Evolutionary conservation across 2,797 vertebrate genomes (phyloP), one percentile per base, ranked within the genome.

Genomic region (Euthynnus affinis): DNA sequence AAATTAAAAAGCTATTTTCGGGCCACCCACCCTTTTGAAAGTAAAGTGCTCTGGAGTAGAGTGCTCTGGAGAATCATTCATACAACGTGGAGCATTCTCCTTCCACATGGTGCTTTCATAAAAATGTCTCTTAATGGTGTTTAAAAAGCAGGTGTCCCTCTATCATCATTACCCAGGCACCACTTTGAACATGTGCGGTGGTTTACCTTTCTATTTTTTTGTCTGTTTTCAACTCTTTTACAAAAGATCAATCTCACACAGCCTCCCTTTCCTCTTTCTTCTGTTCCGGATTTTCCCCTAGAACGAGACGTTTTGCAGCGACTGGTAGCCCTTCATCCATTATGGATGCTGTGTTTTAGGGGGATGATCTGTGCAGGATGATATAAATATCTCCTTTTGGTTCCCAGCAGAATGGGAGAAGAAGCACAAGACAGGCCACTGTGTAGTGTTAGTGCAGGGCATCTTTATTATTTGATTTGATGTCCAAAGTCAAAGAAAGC

Each of bases 311-410:
- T 76, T 87, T 82, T 78, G 71, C 80, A 78, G 87, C 6, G 83
- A 83, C 87, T 86, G 78, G 69, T 71, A 78, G 74, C 74, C 75
- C 88, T 88, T 94, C 89, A 94, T 95, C 78, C 88, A 94, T 94
- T 92, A 94, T 94, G 79, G 73, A 95, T 93, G 78, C 52, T 62
- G 65, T 86, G 86, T 93, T 94, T 94, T 91, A 93, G 77, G 68
- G 73, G 87, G 86, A 83, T 81, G 91, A 93, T 92, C 86, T 76
- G 60, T 81, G 76, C 78, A 74, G 76, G 84, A 86, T 78, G 91
- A 91, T 93, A 93, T 93, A 95, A 94, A 95, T 93, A 92, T 93
- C 90, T 91, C 53, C 64, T 81, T 88, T 91, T 79, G 81, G 82
- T 80, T 91, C 83, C 85, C 89, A 84, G 82, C 75, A 91, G 88